Conservation (phyloP, 1,140 invertebrate genomes). For the Eurosta solidaginis region DNA sequence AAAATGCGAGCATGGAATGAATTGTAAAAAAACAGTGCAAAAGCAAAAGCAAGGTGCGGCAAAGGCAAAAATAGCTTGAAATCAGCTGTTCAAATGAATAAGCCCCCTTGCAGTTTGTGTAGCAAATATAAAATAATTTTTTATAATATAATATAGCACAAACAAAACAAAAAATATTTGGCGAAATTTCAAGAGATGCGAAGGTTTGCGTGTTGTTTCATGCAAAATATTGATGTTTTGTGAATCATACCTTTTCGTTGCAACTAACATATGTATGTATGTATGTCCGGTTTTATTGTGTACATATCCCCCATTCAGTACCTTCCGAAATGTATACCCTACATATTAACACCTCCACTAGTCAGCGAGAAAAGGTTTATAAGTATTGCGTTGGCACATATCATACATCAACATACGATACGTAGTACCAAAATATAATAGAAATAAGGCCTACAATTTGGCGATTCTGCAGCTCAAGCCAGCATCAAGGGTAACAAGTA, state of each 20-base stretch:
- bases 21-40: neutral
- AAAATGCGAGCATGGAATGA: neutral
- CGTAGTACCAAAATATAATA: no score
- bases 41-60: conserved; percentile 15
- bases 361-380: no score
- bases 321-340: no score
- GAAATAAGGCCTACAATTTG: no score
- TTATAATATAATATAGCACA: no score
- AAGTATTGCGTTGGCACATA: no score
- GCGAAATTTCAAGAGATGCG: neutral
- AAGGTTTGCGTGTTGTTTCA: neutral
- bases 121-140: neutral
- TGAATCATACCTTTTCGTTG: neutral
- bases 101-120: neutral
- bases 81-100: conserved; percentile 7
- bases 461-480: no score
- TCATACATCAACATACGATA: no score
- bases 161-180: neutral
- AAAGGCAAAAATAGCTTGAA: neutral
- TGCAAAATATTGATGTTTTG: conserved; percentile 18
- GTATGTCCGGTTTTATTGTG: neutral
- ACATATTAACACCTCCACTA: no score
- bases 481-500: no score
- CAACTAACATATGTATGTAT: neutral
- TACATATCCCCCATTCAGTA: neutral